Evolutionary conservation across 2,888 invertebrate genomes (phyloP).

Genomic region (Papilio protenor): DNA sequence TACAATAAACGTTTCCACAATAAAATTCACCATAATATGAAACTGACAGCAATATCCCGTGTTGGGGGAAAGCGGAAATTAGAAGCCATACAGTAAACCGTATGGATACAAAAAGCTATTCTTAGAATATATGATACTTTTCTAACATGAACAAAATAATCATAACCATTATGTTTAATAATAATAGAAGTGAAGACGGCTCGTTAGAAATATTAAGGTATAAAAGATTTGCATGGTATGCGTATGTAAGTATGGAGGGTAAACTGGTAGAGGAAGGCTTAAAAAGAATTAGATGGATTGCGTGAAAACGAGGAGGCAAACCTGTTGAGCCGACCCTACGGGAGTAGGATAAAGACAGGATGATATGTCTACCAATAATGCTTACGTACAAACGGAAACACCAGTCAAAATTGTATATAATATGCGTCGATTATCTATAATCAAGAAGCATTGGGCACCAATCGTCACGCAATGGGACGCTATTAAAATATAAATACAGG

Average conservation of each 20-base stretch:
- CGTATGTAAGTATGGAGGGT: too few species aligned
- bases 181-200: too few species aligned
- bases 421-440: slow-evolving; percentile 5
- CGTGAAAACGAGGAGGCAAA: too few species aligned
- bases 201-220: too few species aligned
- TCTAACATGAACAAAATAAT: background rate
- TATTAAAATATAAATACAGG: background rate
- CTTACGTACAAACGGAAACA: background rate
- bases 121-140: slow-evolving; percentile 1
- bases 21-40: slow-evolving; percentile 6
- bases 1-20: background rate
- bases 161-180: background rate
- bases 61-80: slow-evolving; percentile 30
- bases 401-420: background rate
- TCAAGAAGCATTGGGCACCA: slow-evolving; percentile 1
- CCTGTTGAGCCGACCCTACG: too few species aligned
- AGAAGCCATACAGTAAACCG: slow-evolving; percentile 11
- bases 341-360: too few species aligned
- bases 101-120: slow-evolving; percentile 12
- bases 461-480: slow-evolving; percentile 27
- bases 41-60: background rate
- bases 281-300: too few species aligned
- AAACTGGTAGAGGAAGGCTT: too few species aligned
- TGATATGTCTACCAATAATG: background rate
- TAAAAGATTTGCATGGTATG: too few species aligned